Base-by-base conservation (phyloP, 2,113 vertebrate genomes). In the Neodontobutis hainanensis region DNA sequence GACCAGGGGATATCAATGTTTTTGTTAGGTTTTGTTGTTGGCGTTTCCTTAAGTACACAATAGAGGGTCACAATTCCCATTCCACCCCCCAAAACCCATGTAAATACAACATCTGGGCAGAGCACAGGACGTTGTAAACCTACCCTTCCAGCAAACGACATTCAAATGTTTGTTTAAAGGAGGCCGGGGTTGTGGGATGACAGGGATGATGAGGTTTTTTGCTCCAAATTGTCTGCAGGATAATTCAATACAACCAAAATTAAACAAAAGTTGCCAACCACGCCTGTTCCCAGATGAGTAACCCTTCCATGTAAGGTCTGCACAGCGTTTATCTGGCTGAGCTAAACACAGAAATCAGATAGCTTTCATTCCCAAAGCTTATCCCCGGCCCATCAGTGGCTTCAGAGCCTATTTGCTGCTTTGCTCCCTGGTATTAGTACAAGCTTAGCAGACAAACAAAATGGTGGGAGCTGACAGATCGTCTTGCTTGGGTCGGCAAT, bases 371-470 rank as follows among this genome's bases (percentile, higher is more conserved):
- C 68, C 55, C 56, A 10, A 11, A 38, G 50, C 46, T 63, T 65
- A 67, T 61, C 36, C 49, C 49, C 56, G 61, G 55, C 45, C 63
- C 57, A 57, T 64, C 75, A 49, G 27, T 65, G 73, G 61, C 62
- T 70, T 62, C 60, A 35, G 46, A 61, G 46, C 61, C 63, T 56
- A 61, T 78, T 79, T 75, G 53, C 53, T 11, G 8, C 34, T 58
- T 14, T 36, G 16, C 59, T 73, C 12, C 49, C 60, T 65, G 16
- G 50, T 62, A 61, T 52, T 56, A 68, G 48, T 6, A 42, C 16
- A 40, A 44, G 58, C 65, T 78, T 46, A 61, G 48, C 79, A 59
- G 76, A 80, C 63, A 80, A 82, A 80, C 73, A 80, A 73, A 77
- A 85, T 75, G 71, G 68, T 8, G 36, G 44, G 10, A 4, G 7